Base-by-base conservation (phyloP, 2,113 vertebrate genomes). In the Pampusana beccarii region DNA sequence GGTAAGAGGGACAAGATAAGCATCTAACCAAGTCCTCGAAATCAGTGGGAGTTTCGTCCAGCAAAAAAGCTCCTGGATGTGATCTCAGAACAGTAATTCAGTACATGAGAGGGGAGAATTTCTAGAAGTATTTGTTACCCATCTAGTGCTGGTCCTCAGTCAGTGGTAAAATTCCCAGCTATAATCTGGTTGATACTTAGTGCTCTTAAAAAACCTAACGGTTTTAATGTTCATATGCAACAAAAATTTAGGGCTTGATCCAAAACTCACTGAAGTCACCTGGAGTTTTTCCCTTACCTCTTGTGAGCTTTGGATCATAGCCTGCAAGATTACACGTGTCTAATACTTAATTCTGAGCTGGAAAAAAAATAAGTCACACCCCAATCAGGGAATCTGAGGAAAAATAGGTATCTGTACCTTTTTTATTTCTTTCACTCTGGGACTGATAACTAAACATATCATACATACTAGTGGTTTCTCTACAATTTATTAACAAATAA, bases 251-350 rank as follows among this genome's bases (percentile, higher is more conserved):
- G 84, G 18, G 90, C 73, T 90, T 90, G 87, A 93, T 96, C 96
- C 96, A 96, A 96, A 96, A 95, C 94, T 92, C 94, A 94, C 84
- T 96, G 89, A 96, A 95, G 91, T 97, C 91, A 95, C 89, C 95
- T 95, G 95, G 94, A 96, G 70, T 53, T 92, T 95, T 97, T 95
- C 91, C 94, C 91, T 94, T 64, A 89, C 90, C 80, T 94, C 91
- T 65, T 95, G 94, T 96, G 81, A 95, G 91, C 70, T 97, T 96
- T 97, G 96, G 95, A 97, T 84, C 53, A 65, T 16, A 85, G 93
- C 84, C 95, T 91, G 77, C 78, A 91, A 89, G 93, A 96, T 94
- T 95, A 95, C 89, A 92, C 0, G 34, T 86, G 64, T 44, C 71
- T 83, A 88, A 78, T 93, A 82, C 58, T 96, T 92, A 96, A 96